Percentiles rank a stretch among this genome's conserved stretches.
phyloP scores from a whole-genome alignment of 2,888 invertebrate genomes.

The Caradrina kadenii region DNA sequence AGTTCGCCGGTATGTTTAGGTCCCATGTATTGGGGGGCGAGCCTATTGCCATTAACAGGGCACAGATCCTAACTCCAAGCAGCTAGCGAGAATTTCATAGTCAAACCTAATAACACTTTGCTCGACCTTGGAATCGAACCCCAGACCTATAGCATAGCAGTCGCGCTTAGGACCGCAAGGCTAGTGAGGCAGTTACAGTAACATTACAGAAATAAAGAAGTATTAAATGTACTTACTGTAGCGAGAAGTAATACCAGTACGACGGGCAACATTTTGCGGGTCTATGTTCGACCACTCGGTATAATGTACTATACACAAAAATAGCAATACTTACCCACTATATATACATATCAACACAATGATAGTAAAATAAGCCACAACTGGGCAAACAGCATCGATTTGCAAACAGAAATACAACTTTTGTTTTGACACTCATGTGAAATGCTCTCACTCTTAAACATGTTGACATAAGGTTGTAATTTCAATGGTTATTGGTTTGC shows the following conservation, averaged over 20 bases:
- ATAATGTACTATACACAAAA: slow-evolving; percentile 87
- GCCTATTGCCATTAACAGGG: no score
- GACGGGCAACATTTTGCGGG: slow-evolving; percentile 84
- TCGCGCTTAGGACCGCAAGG: no score
- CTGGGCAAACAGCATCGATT: slow-evolving; percentile 74
- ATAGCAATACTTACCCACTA: slow-evolving; percentile 65
- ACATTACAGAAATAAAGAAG: no score
- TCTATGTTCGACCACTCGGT: slow-evolving; percentile 82
- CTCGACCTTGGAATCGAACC: no score
- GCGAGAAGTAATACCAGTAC: slow-evolving; percentile 80
- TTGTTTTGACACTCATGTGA: background rate
- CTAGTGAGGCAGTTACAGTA: no score
- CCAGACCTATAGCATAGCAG: no score
- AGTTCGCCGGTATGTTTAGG: no score
- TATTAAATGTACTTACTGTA: slow-evolving; percentile 75
- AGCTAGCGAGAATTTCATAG: no score
- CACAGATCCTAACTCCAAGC: no score
- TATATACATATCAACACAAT: slow-evolving; percentile 81
- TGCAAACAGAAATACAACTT: slow-evolving; percentile 54
- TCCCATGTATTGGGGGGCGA: no score
- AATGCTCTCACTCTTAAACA: slow-evolving; percentile 11
- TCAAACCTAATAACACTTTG: no score
- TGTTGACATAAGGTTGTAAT: slow-evolving; percentile 11
- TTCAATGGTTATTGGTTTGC: slow-evolving; percentile 32
- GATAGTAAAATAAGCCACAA: slow-evolving; percentile 69